Evolutionary conservation across 2,888 invertebrate species (phyloP).

Genomic region (Papilio elwesi): DNA sequence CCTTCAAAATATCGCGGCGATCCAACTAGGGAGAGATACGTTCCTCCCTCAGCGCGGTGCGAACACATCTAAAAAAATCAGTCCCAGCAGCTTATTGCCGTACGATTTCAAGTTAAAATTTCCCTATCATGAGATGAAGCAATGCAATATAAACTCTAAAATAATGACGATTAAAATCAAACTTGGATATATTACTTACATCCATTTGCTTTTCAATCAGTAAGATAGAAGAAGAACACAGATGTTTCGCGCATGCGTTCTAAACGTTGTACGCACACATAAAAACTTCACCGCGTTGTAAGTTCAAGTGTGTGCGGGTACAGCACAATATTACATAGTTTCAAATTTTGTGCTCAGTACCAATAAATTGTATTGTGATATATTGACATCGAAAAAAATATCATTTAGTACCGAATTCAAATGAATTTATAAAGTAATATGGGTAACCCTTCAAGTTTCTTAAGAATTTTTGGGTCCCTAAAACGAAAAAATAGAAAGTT

Average conservation of each 20-base stretch:
- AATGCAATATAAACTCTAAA: conserved; percentile 47
- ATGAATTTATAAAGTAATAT: too few species aligned
- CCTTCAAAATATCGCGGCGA: conserved; percentile 59
- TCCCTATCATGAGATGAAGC: conserved; percentile 40
- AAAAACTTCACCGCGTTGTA: conserved; percentile 41
- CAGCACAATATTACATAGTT: conserved; percentile 64
- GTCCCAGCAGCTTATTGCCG: conserved; percentile 79
- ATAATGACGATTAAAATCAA: conserved; percentile 33
- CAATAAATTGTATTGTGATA: conserved; percentile 15
- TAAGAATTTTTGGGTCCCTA: background rate
- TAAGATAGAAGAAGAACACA: conserved; percentile 73
- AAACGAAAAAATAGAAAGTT: background rate
- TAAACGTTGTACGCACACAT: conserved; percentile 54
- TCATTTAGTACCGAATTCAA: background rate
- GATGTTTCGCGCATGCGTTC: conserved; percentile 83
- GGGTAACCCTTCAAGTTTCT: background rate
- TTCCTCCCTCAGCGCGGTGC: conserved; percentile 67
- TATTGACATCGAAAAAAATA: conserved; percentile 6
- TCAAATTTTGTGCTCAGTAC: conserved; percentile 57
- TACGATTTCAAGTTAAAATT: conserved; percentile 66
- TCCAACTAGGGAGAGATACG: conserved; percentile 57
- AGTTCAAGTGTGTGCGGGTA: conserved; percentile 52
- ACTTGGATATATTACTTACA: conserved; percentile 40
- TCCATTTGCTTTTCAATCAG: conserved; percentile 47
- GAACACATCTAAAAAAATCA: conserved; percentile 78